Base-by-base conservation (phyloP, 2,113 vertebrate genomes). In the Chamaea fasciata region DNA sequence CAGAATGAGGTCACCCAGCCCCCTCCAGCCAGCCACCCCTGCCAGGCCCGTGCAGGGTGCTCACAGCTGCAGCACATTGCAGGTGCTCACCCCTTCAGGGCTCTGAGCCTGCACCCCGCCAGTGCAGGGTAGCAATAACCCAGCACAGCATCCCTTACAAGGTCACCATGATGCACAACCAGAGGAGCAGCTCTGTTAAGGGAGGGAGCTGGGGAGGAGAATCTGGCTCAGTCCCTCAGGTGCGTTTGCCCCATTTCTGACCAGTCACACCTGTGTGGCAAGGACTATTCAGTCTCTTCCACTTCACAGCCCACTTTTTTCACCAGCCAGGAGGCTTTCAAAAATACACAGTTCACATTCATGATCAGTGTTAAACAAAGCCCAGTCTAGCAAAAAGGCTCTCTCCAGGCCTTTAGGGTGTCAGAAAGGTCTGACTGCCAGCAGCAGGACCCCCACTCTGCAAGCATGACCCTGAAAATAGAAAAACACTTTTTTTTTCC, bases 1-100 rank as follows among this genome's bases (percentile, higher is more conserved):
- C 95, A 95, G 92, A 94, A 92, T 88, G 85, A 95, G 95, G 95
- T 94, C 96, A 70, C 90, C 92, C 96, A 90, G 75, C 90, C 82
- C 92, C 85, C 90, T 87, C 60, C 69, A 55, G 62, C 2, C 0
- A 93, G 75, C 67, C 63, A 56, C 81, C 76, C 53, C 28, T 35
- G 68, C 0, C 0, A 31, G 57, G 37, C 57, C 47, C 79, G 37
- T 0, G 53, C 70, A 53, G 67, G 67, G 74, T 2, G 0, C 78
- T 82, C 41, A 2, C 50, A 37, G 42, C 77, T 27, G 80, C 89
- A 57, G 83, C 2, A 1, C 9, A 0, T 0, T 46, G 59, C 91
- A 84, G 87, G 80, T 77, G 52, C 59, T 56, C 26, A 5, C 13
- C 37, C 22, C 41, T 52, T 7, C 18, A 21, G 74, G 44, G 65